These are phyloP conservation scores for Alfaro cultratus DNA, from an alignment of 2,797 vertebrate genomes.

Conservation along the genomic window DNA sequence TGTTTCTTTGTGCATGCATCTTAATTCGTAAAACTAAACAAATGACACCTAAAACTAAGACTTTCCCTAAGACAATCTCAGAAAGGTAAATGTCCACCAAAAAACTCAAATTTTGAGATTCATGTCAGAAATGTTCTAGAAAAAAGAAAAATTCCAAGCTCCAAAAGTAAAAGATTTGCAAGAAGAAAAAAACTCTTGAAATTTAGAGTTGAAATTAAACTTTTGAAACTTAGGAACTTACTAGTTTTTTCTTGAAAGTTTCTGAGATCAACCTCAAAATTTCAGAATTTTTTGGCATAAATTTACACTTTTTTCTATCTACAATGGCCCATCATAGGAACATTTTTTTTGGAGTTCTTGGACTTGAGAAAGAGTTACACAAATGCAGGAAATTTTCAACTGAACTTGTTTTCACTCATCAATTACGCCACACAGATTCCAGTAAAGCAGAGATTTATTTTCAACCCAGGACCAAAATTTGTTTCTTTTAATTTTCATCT, in stretches of 20 bases:
- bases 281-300: too few species aligned
- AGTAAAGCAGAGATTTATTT: constrained; percentile 10
- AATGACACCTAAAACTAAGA: background rate
- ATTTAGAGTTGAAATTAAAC: too few species aligned
- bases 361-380: background rate
- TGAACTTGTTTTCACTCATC: background rate
- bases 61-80: background rate
- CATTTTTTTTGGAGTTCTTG: too few species aligned
- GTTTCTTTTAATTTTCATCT: constrained; percentile 13
- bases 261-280: too few species aligned
- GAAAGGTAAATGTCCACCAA: background rate
- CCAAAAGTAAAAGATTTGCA: too few species aligned
- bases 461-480: constrained; percentile 2
- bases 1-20: background rate
- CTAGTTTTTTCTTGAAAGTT: too few species aligned
- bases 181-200: too few species aligned
- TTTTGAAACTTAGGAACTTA: too few species aligned
- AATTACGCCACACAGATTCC: constrained; percentile 14
- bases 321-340: too few species aligned
- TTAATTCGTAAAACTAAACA: background rate
- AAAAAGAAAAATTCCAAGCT: background rate
- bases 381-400: background rate
- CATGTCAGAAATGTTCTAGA: background rate
- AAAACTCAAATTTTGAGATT: too few species aligned
- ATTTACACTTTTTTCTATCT: too few species aligned